Evolutionary conservation across 2,113 vertebrate species (phyloP).

Genomic region (Mormyrus lacerda): DNA sequence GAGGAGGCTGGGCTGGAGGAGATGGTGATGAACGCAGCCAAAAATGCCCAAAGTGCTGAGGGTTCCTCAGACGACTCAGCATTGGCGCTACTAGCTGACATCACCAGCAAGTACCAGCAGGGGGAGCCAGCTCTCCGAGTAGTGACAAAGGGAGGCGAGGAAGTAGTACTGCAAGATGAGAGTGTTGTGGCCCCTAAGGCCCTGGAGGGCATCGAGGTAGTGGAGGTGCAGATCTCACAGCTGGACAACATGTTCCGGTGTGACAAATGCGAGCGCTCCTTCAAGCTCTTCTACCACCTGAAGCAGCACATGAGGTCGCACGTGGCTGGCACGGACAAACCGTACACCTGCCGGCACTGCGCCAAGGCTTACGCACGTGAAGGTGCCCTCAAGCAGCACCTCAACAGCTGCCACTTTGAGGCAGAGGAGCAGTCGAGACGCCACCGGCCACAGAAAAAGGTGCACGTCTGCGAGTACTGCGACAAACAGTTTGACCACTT

Average conservation of each 20-base stretch:
- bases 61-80: slow-evolving; percentile 84
- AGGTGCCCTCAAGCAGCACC: slow-evolving; percentile 89
- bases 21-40: slow-evolving; percentile 69
- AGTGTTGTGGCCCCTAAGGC: slow-evolving; percentile 76
- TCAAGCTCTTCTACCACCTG: slow-evolving; percentile 97
- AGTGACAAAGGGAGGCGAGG: slow-evolving; percentile 45
- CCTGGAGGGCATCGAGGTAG: slow-evolving; percentile 87
- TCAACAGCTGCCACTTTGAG: slow-evolving; percentile 83
- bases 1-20: slow-evolving; percentile 70
- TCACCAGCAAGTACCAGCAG: slow-evolving; percentile 95
- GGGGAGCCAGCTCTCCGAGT: slow-evolving; percentile 61
- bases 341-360: slow-evolving; percentile 82
- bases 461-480: slow-evolving; percentile 92
- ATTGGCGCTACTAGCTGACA: slow-evolving; percentile 88
- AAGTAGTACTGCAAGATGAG: slow-evolving; percentile 70
- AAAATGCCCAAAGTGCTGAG: slow-evolving; percentile 67
- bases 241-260: slow-evolving; percentile 90
- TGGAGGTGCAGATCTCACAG: slow-evolving; percentile 96
- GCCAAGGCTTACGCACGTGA: slow-evolving; percentile 92
- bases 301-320: slow-evolving; percentile 97
- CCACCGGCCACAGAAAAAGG: slow-evolving; percentile 85
- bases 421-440: slow-evolving; percentile 74
- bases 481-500: slow-evolving; percentile 96
- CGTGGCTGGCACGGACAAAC: slow-evolving; percentile 62
- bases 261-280: slow-evolving; percentile 88